Base-by-base conservation (phyloP, 1,140 invertebrate species). In the Brachionus plicatilis region DNA sequence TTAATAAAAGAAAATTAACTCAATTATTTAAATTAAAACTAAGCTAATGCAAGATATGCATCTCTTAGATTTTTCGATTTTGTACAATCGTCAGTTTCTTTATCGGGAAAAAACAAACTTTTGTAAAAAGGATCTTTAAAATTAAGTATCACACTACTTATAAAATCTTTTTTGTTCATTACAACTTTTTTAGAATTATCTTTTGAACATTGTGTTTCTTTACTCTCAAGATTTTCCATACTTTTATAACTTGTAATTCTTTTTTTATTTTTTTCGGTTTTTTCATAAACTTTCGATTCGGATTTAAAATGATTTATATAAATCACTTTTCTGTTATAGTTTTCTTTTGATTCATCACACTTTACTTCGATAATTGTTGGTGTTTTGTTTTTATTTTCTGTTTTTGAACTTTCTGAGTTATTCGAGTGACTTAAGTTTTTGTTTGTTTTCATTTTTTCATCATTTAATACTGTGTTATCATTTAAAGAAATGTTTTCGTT, bases 41-140 rank as follows among this genome's bases (percentile, higher is more conserved):
- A 68, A 33, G n/a, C 27, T 68, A 68, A 68, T 24, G 27, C 66
- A 24, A 33, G 7, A n/a, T 68, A 72, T n/a, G 37, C 68, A 72
- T 72, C 68, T 43, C 68, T 72, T 17, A 72, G 68, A 11, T 41
- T 41, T 72, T 43, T 41, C 20, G 37, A 17, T 43, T 72, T 43
- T 41, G 6, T 43, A 72, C 7, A 20, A 37, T 72, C n/a, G 9
- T 72, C 20, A n/a, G n/a, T 41, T 72, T 72, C 68, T 20, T 17
- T 72, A 43, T 72, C 41, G n/a, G 37, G 37, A 43, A 43, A 43
- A 72, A 45, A 43, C 24, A 72, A 20, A 41, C 33, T 43, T 41
- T 72, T 72, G n/a, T 72, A 72, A 20, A 72, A 72, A 0, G 68
- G 68, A 20, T 72, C 68, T 5, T 43, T 72, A 72, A 72, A 43